Evolutionary conservation across 1,140 invertebrate species (phyloP).

Genomic region (Hycleus phaleratus): DNA sequence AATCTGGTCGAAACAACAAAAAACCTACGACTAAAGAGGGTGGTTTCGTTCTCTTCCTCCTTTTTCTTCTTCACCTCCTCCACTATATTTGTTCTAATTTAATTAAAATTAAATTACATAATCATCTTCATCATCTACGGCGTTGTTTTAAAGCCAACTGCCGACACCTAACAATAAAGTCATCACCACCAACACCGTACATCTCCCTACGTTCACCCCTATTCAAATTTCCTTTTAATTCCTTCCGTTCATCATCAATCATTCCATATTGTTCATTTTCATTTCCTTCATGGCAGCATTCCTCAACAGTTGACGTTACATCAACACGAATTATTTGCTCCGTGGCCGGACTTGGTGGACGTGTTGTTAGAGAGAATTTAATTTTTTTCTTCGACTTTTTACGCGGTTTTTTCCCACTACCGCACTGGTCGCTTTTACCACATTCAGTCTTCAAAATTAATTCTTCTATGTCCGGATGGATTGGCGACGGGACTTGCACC

Average conservation of each 20-base stretch:
- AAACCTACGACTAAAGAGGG: too few species aligned
- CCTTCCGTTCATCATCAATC: conserved; percentile 6
- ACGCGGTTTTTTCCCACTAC: conserved; percentile 9
- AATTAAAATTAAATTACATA: too few species aligned
- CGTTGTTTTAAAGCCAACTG: conserved; percentile 15
- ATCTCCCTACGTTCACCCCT: neutral
- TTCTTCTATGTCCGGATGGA: conserved; percentile 5
- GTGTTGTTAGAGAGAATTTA: conserved; percentile 24
- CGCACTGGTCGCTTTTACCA: conserved; percentile 8
- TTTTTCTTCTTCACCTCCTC: too few species aligned
- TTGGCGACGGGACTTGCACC: neutral
- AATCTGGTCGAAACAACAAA: too few species aligned
- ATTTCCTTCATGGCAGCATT: conserved; percentile 9
- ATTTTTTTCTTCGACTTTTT: conserved; percentile 29
- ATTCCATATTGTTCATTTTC: neutral
- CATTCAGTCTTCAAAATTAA: conserved; percentile 3
- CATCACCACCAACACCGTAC: conserved; percentile 9
- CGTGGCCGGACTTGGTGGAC: conserved; percentile 34
- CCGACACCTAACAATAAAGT: conserved; percentile 24
- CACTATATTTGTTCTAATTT: too few species aligned
- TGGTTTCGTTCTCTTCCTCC: too few species aligned
- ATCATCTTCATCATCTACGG: too few species aligned
- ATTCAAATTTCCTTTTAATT: conserved; percentile 6
- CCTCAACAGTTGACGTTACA: conserved; percentile 33
- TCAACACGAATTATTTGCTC: conserved; percentile 38